These are phyloP conservation scores for Lathronympha strigana DNA, from an alignment of 2,888 invertebrate species.

Conservation along the genomic window DNA sequence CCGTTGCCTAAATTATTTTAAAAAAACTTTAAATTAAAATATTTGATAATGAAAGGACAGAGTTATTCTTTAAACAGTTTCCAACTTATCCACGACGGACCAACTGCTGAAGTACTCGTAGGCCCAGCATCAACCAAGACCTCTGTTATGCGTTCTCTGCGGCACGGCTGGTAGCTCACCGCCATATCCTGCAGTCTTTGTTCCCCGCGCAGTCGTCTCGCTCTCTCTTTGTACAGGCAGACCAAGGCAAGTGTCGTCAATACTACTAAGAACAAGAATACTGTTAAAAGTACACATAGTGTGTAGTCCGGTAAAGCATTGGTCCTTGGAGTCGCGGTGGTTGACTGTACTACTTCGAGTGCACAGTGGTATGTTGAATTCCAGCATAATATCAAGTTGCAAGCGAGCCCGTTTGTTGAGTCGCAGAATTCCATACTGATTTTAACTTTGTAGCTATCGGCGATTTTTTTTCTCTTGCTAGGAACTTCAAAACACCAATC, in stretches of 20 bases:
- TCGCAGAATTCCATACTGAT: slow-evolving; percentile 12
- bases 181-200: background rate
- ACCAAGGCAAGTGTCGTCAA: background rate
- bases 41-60: background rate
- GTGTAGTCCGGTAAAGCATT: background rate
- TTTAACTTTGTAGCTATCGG: background rate
- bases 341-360: background rate
- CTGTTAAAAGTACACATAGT: background rate
- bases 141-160: background rate
- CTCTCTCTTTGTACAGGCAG: background rate
- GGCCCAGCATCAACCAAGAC: background rate
- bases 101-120: background rate
- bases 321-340: background rate
- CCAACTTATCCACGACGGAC: slow-evolving; percentile 10
- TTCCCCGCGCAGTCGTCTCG: background rate
- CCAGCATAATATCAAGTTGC: background rate
- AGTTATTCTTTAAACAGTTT: slow-evolving; percentile 10
- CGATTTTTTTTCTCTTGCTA: background rate
- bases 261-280: background rate
- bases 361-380: slow-evolving; percentile 14
- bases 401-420: slow-evolving; percentile 4
- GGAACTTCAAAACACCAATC: background rate
- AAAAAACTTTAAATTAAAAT: background rate
- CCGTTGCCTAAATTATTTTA: too few relatives aligned
- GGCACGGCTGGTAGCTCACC: slow-evolving; percentile 12